A percentile compares a stretch with the other conserved stretches of the same genome.
Conservation (phyloP, 2,113 vertebrate species). For the Stomatorhinus ivindoensis region DNA sequence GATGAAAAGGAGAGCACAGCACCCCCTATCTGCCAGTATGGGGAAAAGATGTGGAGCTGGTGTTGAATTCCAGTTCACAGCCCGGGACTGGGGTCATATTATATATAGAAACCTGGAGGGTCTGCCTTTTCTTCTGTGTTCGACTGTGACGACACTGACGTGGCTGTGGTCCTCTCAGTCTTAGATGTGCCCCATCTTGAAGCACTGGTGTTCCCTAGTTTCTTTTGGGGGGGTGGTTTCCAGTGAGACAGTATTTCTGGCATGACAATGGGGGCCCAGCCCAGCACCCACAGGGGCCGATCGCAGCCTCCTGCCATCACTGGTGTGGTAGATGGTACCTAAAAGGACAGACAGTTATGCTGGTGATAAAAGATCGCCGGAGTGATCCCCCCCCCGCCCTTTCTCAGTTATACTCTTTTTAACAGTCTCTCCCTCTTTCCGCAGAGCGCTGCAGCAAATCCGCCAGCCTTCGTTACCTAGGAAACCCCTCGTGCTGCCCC, state of each 20-base stretch:
- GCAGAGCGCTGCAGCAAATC: slow-evolving; percentile 66
- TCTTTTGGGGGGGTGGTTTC: background rate
- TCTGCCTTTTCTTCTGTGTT: background rate
- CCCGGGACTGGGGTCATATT: background rate
- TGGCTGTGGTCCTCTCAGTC: background rate
- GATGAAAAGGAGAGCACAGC: background rate
- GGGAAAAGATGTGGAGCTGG: background rate
- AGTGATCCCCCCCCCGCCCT: background rate
- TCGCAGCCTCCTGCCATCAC: background rate
- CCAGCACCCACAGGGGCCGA: background rate
- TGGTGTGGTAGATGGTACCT: background rate
- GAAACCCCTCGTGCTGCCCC: slow-evolving; percentile 63
- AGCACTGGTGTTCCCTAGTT: background rate
- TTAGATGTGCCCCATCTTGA: background rate
- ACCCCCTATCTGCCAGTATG: background rate
- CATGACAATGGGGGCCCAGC: background rate
- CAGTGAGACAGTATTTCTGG: background rate
- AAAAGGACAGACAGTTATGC: background rate
- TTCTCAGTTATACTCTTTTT: background rate
- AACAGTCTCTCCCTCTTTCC: slow-evolving; percentile 32
- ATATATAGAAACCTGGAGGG: background rate
- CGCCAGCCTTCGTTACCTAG: slow-evolving; percentile 74
- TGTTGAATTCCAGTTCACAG: background rate
- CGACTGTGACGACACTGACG: background rate
- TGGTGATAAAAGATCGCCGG: background rate